Conservation (phyloP, 1,140 invertebrate genomes). For the Aplysia californica region DNA sequence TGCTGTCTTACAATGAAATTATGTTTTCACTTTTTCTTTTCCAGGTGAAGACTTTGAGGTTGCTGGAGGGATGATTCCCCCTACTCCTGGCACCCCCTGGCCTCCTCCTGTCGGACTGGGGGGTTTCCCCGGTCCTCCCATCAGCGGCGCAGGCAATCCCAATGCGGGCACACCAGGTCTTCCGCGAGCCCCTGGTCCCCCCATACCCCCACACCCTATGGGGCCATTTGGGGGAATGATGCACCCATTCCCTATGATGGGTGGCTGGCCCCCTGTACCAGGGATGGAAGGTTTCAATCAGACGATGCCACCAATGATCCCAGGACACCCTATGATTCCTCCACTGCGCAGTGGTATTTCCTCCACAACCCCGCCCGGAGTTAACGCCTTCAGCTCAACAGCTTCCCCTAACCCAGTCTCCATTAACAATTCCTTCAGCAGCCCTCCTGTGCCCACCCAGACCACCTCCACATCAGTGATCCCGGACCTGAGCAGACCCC, state of each 20-base stretch:
- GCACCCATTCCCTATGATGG: neutral
- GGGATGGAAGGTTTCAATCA: conserved; percentile 24
- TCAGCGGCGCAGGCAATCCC: neutral
- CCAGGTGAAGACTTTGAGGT: neutral
- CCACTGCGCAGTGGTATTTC: neutral
- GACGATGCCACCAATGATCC: conserved; percentile 1
- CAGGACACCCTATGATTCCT: conserved; percentile 26
- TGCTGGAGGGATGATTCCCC: neutral
- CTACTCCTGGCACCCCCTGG: conserved; percentile 1
- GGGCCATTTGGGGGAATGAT: conserved; percentile 26
- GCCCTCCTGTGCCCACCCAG: neutral
- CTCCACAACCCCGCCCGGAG: neutral
- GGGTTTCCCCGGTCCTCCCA: conserved; percentile 1
- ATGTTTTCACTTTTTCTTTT: neutral
- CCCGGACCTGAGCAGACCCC: conserved; percentile 30
- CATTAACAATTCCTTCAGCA: neutral
- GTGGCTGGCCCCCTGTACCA: conserved; percentile 2
- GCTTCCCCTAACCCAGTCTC: neutral
- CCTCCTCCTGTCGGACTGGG: neutral
- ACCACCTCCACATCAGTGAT: neutral
- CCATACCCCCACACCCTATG: conserved; percentile 1
- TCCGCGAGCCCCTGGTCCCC: neutral
- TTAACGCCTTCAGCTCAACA: neutral
- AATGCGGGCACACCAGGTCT: neutral
- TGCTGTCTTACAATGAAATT: no score